phyloP scores from a whole-genome alignment of 2,888 invertebrate species.

The Dione juno region DNA sequence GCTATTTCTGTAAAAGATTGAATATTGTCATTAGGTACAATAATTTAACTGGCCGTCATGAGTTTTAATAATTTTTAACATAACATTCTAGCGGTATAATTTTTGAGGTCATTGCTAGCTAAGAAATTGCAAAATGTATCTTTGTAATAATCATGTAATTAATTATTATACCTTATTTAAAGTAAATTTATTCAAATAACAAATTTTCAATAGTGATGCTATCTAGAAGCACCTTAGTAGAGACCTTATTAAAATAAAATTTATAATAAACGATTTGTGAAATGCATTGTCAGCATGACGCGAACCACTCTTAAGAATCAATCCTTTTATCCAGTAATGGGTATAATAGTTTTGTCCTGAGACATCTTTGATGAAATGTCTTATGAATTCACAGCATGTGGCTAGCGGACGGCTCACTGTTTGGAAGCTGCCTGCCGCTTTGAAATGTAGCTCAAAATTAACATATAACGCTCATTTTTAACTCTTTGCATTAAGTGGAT shows the following conservation, averaged over 20 bases:
- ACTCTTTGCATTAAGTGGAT: slow-evolving; percentile 60
- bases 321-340: slow-evolving; percentile 60
- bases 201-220: slow-evolving; percentile 72
- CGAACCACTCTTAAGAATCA: slow-evolving; percentile 63
- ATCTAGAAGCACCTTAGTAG: slow-evolving; percentile 62
- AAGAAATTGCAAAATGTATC: no score
- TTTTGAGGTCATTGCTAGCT: no score
- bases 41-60: not conserved
- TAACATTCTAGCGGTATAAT: no score
- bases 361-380: slow-evolving; percentile 74
- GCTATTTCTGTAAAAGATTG: slow-evolving; percentile 46
- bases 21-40: not conserved
- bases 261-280: slow-evolving; percentile 77
- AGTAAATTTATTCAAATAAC: slow-evolving; percentile 60
- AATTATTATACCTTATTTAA: not conserved
- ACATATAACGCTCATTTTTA: slow-evolving; percentile 64
- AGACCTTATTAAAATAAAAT: slow-evolving; percentile 65
- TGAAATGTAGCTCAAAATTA: slow-evolving; percentile 46
- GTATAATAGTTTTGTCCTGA: slow-evolving; percentile 72
- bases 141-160: no score
- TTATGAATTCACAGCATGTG: slow-evolving; percentile 73
- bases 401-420: slow-evolving; percentile 65
- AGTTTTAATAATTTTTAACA: not conserved
- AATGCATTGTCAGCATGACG: slow-evolving; percentile 81
- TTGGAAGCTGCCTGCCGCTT: slow-evolving; percentile 73